These are phyloP conservation scores for Sander vitreus DNA, from an alignment of 2,113 vertebrate species.

Conservation along the genomic window DNA sequence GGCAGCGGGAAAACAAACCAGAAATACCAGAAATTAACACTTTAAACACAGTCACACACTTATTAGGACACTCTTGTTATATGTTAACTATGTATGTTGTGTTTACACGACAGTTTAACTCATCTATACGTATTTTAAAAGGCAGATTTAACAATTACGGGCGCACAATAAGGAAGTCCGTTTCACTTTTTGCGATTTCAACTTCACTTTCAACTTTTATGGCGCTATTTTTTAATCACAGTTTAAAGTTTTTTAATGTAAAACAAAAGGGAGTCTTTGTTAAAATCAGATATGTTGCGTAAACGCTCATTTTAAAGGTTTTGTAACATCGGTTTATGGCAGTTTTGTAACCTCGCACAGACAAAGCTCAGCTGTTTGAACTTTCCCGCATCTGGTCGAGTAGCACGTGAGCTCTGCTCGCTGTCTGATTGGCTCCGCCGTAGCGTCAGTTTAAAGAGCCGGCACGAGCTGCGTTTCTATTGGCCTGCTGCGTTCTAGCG, in stretches of 20 bases:
- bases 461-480: constrained; percentile 26
- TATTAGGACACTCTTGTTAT: not conserved
- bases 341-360: constrained; percentile 16
- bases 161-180: not conserved
- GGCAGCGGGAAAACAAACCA: constrained; percentile 18
- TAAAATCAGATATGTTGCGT: not conserved
- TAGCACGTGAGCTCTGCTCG: not conserved
- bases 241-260: not conserved
- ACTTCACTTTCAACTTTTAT: not conserved
- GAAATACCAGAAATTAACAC: not conserved
- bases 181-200: not conserved
- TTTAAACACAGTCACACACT: not conserved
- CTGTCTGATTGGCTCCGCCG: constrained; percentile 71
- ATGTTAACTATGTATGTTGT: not conserved
- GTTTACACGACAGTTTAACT: not conserved
- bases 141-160: no score
- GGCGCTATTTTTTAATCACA: not conserved
- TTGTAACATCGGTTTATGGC: constrained; percentile 6
- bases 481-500: constrained; percentile 70
- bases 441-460: constrained; percentile 58
- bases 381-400: constrained; percentile 56
- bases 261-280: not conserved
- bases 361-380: constrained; percentile 30
- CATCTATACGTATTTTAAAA: not conserved
- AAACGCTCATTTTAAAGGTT: constrained; percentile 49